phyloP scores from a whole-genome alignment of 1,140 invertebrate genomes.

The Drosophila dunni region DNA sequence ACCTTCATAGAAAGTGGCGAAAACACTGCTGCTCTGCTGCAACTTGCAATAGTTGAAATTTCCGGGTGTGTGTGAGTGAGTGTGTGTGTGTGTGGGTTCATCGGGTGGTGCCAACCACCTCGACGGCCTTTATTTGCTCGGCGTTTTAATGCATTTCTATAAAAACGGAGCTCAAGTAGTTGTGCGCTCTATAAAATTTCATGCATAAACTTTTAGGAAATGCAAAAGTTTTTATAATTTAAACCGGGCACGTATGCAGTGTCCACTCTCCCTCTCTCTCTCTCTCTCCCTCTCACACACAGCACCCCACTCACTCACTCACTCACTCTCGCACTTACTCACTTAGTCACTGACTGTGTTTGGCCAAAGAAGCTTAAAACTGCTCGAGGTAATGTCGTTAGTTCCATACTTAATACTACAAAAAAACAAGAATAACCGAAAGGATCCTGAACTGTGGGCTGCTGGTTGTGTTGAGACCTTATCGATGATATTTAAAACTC shows the following conservation, averaged over 20 bases:
- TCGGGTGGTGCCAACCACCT: background rate
- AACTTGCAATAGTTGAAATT: conserved; percentile 25
- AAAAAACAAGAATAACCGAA: background rate
- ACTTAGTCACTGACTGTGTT: background rate
- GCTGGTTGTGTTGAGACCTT: conserved; percentile 13
- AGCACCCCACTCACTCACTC: background rate
- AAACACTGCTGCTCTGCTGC: conserved; percentile 22
- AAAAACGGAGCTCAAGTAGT: conserved; percentile 76
- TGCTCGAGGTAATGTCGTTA: conserved; percentile 45
- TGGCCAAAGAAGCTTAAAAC: conserved; percentile 39
- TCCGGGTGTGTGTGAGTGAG: background rate
- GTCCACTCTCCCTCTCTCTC: conserved; percentile 40
- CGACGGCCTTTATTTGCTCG: conserved; percentile 21
- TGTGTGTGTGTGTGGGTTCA: background rate
- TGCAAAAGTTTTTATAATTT: conserved; percentile 80
- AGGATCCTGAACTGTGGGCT: conserved; percentile 1
- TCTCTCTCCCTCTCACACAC: background rate
- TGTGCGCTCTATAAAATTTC: conserved; percentile 74
- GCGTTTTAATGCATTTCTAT: conserved; percentile 47
- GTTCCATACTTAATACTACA: conserved; percentile 29
- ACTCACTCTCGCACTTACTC: background rate
- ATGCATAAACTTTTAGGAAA: conserved; percentile 78
- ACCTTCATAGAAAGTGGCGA: conserved; percentile 25
- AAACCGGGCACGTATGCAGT: conserved; percentile 70
- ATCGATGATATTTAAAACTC: conserved; percentile 37